Base-by-base conservation (phyloP, 2,888 invertebrate genomes). In the Aphrophora alni region DNA sequence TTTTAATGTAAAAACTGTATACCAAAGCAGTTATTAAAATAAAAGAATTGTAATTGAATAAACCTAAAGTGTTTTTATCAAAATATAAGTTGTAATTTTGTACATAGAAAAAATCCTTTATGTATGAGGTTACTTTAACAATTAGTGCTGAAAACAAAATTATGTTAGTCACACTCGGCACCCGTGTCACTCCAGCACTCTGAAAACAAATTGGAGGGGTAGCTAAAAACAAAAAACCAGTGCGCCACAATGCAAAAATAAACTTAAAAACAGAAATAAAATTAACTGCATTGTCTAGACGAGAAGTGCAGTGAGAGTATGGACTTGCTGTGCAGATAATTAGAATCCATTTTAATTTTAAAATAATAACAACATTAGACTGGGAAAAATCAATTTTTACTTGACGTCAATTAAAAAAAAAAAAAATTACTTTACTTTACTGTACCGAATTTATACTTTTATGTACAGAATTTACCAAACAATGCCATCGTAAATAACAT, bases 81-180 rank as follows among this genome's bases (percentile, higher is more conserved):
- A 33, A 33, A 33, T 33, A 33, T 5, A 33, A 3, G 33, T 33
- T 5, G 8, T 33, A 33, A 33, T 33, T 33, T 33, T 33, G n/a
- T 33, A 33, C 33, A n/a, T 33, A 33, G 8, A 33, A 44, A 59
- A 59, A 59, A 59, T 59, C 59, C 59, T 59, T 59, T 59, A 21
- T 59, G 59, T 2, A 21, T 21, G 5, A 59, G 21, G 21, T 59
- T 59, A 87, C 82, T 85, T 83, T 77, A 83, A 80, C 25, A 78
- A 78, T 74, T 77, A 79, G 76, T 79, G 80, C 73, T 80, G 70
- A 81, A 83, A 80, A 80, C 38, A 75, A 74, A 70, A 76, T 21
- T 3, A 51, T 38, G 44, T 72, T 72, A 72, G 44, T 78, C 44
- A 51, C 44, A 78, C 78, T 71, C 17, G 69, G 59, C 78, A 75